These are phyloP conservation scores for Amazona guildingii DNA, from an alignment of 2,113 vertebrate genomes.

Conservation along the genomic window DNA sequence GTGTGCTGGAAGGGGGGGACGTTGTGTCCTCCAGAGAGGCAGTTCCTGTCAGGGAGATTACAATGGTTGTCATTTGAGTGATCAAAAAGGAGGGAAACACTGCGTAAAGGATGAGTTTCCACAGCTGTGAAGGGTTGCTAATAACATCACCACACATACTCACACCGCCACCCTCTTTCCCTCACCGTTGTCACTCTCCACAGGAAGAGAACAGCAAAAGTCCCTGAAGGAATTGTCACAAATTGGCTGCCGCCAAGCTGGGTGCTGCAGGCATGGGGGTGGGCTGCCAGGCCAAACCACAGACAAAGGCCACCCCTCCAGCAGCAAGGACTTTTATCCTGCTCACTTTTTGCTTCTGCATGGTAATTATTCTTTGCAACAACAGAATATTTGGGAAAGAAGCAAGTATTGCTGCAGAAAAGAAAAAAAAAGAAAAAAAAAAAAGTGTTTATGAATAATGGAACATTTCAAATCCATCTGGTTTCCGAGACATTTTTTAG, in stretches of 20 bases:
- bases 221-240: neutral
- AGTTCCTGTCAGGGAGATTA: slow-evolving; percentile 46
- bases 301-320: neutral
- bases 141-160: neutral
- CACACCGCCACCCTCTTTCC: neutral
- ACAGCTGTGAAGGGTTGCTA: slow-evolving; percentile 34
- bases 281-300: neutral
- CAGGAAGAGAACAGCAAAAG: neutral
- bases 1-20: rapidly evolving
- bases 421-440: slow-evolving; percentile 41
- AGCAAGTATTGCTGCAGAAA: slow-evolving; percentile 73
- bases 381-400: slow-evolving; percentile 77
- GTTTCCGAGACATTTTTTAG: slow-evolving; percentile 81
- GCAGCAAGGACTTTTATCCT: slow-evolving; percentile 17
- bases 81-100: slow-evolving; percentile 50
- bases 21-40: neutral
- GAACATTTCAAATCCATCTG: slow-evolving; percentile 88
- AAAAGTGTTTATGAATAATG: slow-evolving; percentile 85
- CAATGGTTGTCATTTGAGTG: slow-evolving; percentile 23
- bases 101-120: neutral
- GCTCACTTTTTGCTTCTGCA: slow-evolving; percentile 43
- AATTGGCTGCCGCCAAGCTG: neutral
- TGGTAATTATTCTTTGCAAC: slow-evolving; percentile 68
- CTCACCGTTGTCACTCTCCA: neutral
- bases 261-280: neutral